Base-by-base conservation (phyloP, 2,888 invertebrate species). In the Stenolophus ochropezus region DNA sequence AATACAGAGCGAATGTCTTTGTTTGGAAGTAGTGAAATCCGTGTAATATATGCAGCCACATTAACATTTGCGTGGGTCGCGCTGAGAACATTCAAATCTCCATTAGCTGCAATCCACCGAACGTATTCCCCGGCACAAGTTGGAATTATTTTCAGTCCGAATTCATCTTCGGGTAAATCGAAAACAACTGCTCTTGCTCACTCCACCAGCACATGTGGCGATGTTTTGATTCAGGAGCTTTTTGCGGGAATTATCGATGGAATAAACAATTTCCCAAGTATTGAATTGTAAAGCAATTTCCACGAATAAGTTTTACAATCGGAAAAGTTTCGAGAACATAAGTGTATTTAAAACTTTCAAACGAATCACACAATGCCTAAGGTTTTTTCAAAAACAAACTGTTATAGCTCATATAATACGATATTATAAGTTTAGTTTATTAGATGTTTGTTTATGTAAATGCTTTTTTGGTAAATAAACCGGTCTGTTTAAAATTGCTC, bases 41-140 rank as follows among this genome's bases (percentile, higher is more conserved):
- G 47, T 42, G 58, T 77, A 77, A 77, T 77, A 47, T 77, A 77
- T 77, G 77, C 77, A 49, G 77, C 47, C 61, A 77, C 77, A 77
- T 77, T 77, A 77, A 77, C 77, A 77, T 77, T 61, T 65, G 77
- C 14, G 16, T 76, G 25, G 18, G 18, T 6, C 23, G 77, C 25
- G 33, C 49, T 18, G 58, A 61, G 58, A 56, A 76, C 76, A 76
- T 76, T 76, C 76, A 76, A 76, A 76, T 58, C 76, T 76, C 76
- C 76, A 76, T 76, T 76, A 79, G 79, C 71, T 79, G 42, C 80
- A 73, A 81, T 81, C 81, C 81, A 11, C 23, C 18, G 75, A 81
- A 81, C 65, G 14, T 75, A 81, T 81, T 81, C 81, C 25, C 14
- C 20, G 61, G 75, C 81, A 81, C 81, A 81, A 78, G 25, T 51